Evolutionary conservation across 2,113 vertebrate genomes (phyloP).

Genomic region (Tyto alba): DNA sequence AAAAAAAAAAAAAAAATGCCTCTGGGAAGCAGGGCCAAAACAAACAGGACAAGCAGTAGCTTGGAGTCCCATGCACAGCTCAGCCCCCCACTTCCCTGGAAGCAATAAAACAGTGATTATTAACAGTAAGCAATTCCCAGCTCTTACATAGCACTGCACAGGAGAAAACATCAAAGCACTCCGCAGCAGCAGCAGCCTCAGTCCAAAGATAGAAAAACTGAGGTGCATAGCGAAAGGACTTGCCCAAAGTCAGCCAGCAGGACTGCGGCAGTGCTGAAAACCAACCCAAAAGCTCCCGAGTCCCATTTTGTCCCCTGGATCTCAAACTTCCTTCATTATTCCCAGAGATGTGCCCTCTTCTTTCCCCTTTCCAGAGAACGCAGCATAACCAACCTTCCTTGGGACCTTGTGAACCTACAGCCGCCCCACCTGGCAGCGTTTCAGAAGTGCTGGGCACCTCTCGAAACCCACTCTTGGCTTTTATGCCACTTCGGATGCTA

Average conservation of each 20-base stretch:
- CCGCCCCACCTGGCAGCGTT: background rate
- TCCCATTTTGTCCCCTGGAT: background rate
- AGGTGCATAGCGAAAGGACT: background rate
- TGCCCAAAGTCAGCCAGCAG: background rate
- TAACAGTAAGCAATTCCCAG: background rate
- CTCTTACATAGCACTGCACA: background rate
- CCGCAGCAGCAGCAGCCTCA: background rate
- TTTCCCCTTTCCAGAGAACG: background rate
- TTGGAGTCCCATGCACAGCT: background rate
- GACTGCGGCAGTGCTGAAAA: background rate
- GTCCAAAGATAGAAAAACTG: fast-evolving
- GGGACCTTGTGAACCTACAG: background rate
- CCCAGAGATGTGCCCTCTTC: background rate
- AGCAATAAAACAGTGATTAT: background rate
- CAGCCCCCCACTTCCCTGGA: background rate
- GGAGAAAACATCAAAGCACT: background rate
- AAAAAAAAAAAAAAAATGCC: background rate
- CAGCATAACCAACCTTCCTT: background rate
- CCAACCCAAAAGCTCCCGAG: fast-evolving
- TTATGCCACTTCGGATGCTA: background rate
- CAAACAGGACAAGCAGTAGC: background rate
- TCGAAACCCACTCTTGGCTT: background rate
- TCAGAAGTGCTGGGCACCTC: background rate
- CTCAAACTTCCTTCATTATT: background rate
- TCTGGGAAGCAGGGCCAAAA: background rate